Evolutionary conservation across 1,140 invertebrate species (phyloP), one percentile per base, ranked within the genome.

Genomic region (Hirudo medicinalis): DNA sequence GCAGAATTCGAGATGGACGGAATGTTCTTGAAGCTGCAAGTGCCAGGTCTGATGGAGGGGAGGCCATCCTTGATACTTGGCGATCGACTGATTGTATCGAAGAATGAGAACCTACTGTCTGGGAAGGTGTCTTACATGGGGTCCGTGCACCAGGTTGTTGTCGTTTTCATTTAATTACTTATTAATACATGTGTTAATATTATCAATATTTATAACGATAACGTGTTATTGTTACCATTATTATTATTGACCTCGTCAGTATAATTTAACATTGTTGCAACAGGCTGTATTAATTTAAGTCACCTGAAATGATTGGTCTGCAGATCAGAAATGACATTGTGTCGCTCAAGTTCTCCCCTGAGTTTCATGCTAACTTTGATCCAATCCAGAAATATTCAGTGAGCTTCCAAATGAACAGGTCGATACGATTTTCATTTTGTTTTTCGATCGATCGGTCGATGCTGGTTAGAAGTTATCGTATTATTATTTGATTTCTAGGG

Each of bases 61-160:
- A 85, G 92, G 67, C 93, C 92, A 3, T 92, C 91, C 2, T 78
- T 96, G 11, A 84, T 93, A 54, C 77, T 87, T 66, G 91, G 91
- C 0, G 92, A 96, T 79, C 85, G 82, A 79, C 86, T 89, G 25
- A 83, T 88, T 40, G 86, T 83, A 6, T 78, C 78, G 8, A 76
- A 75, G 22, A 80, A 81, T 25, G 74, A 72, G 13, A 78, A 80
- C 25, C 75, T 54, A 5, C 40, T 75, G 27, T 74, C 76, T 71
- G 73, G 25, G 75, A 76, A 76, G 22, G 75, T 77, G 15, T 54
- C 74, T 60, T 91, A 88, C 80, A 87, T 92, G 83, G 91, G 91
- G n/a, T 87, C 82, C 74, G 87, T 94, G 75, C 90, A 92, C 78
- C 86, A 87, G 77, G 86, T 91, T 25, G 43, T 49, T 11, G 43